A percentile compares a stretch with the other conserved stretches of the same genome.
These are phyloP conservation scores for Phrynosoma platyrhinos DNA, from an alignment of 2,113 vertebrate species.

Conservation along the genomic window DNA sequence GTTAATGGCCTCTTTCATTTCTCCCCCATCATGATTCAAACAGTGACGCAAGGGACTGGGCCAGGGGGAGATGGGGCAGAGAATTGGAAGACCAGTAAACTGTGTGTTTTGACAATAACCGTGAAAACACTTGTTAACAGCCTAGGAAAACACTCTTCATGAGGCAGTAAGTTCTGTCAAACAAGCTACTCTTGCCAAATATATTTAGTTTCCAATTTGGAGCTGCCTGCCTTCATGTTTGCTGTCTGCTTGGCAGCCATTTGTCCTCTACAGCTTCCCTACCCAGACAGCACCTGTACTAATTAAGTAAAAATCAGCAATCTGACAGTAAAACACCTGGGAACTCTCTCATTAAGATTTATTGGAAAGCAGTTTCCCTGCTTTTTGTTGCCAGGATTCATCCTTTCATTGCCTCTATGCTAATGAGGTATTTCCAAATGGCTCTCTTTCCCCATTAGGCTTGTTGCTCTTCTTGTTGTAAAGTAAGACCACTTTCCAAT, in stretches of 20 bases:
- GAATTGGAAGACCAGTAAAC: no score
- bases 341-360: constrained; percentile 2
- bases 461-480: neutral
- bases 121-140: no score
- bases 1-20: no score
- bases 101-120: no score
- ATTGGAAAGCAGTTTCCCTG: neutral
- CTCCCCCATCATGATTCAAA: no score
- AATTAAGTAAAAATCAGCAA: constrained; percentile 1
- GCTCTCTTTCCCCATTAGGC: constrained; percentile 4
- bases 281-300: constrained; percentile 17
- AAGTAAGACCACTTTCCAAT: neutral
- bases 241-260: neutral
- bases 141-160: neutral
- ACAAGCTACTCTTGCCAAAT: neutral
- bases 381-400: neutral
- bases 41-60: no score
- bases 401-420: neutral
- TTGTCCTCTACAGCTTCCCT: constrained; percentile 16
- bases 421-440: constrained; percentile 29
- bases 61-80: no score
- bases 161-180: neutral
- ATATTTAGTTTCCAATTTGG: neutral
- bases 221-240: neutral
- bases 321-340: constrained; percentile 25